Percentiles rank a stretch among this genome's conserved stretches.
Evolutionary conservation across 1,140 invertebrate species (phyloP).

Genomic region (Anoplolepis gracilipes): DNA sequence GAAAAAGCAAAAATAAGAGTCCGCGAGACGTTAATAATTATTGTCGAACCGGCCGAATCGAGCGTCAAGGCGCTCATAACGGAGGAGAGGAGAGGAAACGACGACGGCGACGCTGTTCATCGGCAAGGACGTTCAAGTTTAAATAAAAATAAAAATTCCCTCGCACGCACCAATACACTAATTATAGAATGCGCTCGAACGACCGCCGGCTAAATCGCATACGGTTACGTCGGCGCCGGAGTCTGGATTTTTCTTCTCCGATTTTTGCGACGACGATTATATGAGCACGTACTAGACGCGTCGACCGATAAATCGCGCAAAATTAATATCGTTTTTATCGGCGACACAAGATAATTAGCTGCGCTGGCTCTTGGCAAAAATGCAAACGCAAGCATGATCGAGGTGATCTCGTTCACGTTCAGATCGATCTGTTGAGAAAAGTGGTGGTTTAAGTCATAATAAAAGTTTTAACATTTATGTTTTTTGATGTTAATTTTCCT

Average conservation of each 20-base stretch:
- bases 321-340: slow-evolving; percentile 76
- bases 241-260: slow-evolving; percentile 16
- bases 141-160: slow-evolving; percentile 84
- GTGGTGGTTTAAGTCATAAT: neutral
- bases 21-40: slow-evolving; percentile 71
- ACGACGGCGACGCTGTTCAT: slow-evolving; percentile 39
- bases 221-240: slow-evolving; percentile 17
- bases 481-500: neutral
- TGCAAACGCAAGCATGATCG: slow-evolving; percentile 27
- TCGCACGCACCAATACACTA: slow-evolving; percentile 77
- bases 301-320: slow-evolving; percentile 52
- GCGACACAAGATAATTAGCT: slow-evolving; percentile 67
- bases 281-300: neutral
- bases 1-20: slow-evolving; percentile 70
- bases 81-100: slow-evolving; percentile 18
- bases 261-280: neutral
- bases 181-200: slow-evolving; percentile 83
- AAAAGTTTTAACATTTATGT: neutral
- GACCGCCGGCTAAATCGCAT: slow-evolving; percentile 76
- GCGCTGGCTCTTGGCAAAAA: slow-evolving; percentile 39
- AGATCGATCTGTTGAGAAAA: neutral
- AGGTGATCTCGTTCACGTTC: slow-evolving; percentile 15
- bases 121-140: slow-evolving; percentile 85
- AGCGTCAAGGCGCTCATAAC: neutral
- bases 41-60: slow-evolving; percentile 65